Base-by-base conservation (phyloP, 1,140 invertebrate species). In the Brachionus plicatilis region DNA sequence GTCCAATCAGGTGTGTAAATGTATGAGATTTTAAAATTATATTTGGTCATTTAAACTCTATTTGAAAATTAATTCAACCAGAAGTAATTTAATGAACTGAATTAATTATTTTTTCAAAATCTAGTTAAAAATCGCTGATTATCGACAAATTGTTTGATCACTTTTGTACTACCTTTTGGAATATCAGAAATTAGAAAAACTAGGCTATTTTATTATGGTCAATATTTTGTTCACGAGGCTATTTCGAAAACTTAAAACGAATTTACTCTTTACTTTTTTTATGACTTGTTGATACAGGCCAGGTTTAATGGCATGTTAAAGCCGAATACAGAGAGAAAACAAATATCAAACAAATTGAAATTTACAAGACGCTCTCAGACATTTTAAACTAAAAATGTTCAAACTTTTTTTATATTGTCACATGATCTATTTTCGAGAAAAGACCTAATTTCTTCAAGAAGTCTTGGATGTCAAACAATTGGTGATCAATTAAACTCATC, bases 401-500 rank as follows among this genome's bases (percentile, higher is more conserved):
- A 68, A 68, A 41, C 33, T 33, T 14, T 33, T 68, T 33, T 47
- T 29, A 14, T 37, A 68, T 68, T 68, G 66, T 68, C 66, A 68
- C 33, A 68, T 68, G 66, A 68, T 68, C 66, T 68, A 14, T 68
- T 68, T 68, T 68, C n/a, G 14, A 68, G 66, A 68, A 41, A 68
- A 41, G 33, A 41, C 27, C 27, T 41, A 68, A 33, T 33, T 65
- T 68, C 33, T 68, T 33, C 27, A 68, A 68, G 33, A 68, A 68
- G 66, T 68, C 33, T 68, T 68, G 29, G 33, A 68, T 68, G 66
- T 68, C 66, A 68, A 68, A 68, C 27, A 68, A 68, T 68, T 41
- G 66, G 33, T 68, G 27, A 68, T 68, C 66, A 68, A 68, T 68
- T 68, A 68, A 68, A 68, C 66, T 68, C 66, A 68, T 68, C 66